Percentiles rank a stretch among this genome's conserved stretches.
Evolutionary conservation across 1,140 invertebrate genomes (phyloP).

Genomic region (Cydia splendana): DNA sequence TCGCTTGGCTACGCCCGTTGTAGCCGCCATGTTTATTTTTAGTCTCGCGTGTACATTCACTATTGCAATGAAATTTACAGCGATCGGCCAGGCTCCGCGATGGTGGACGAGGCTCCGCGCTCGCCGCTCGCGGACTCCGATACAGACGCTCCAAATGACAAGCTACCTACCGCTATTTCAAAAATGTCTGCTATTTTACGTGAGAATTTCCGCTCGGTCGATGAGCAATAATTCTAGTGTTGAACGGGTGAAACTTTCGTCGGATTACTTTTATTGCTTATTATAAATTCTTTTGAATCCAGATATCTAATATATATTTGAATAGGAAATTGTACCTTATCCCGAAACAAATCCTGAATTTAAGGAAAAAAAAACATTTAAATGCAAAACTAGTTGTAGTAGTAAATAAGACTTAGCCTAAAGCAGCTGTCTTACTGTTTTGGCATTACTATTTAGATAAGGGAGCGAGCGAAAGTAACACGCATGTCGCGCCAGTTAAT

Average conservation of each 20-base stretch:
- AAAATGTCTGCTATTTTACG: conserved; percentile 72
- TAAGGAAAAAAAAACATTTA: no score
- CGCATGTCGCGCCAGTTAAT: conserved; percentile 53
- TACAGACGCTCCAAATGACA: conserved; percentile 67
- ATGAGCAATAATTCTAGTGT: conserved; percentile 67
- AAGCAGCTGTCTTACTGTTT: conserved; percentile 5
- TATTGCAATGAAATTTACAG: conserved; percentile 73
- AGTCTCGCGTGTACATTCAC: conserved; percentile 70
- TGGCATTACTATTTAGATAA: conserved; percentile 25
- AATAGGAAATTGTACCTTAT: not conserved
- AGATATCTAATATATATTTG: not conserved
- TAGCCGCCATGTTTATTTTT: conserved; percentile 73
- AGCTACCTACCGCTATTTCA: conserved; percentile 67
- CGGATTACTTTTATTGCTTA: conserved; percentile 51
- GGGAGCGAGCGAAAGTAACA: conserved; percentile 42
- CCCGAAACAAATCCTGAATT: no score
- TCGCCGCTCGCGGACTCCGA: conserved; percentile 61
- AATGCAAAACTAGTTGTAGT: no score
- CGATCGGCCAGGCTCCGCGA: conserved; percentile 49
- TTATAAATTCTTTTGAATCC: conserved; percentile 2
- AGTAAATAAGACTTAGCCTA: no score
- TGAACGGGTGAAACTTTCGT: conserved; percentile 44
- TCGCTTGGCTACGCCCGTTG: conserved; percentile 67
- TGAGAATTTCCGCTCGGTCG: conserved; percentile 56
- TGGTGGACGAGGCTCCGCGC: conserved; percentile 34